Evolutionary conservation across 2,113 vertebrate genomes (phyloP), one percentile per base, ranked within the genome.

Genomic region (Epinephelus fuscoguttatus): DNA sequence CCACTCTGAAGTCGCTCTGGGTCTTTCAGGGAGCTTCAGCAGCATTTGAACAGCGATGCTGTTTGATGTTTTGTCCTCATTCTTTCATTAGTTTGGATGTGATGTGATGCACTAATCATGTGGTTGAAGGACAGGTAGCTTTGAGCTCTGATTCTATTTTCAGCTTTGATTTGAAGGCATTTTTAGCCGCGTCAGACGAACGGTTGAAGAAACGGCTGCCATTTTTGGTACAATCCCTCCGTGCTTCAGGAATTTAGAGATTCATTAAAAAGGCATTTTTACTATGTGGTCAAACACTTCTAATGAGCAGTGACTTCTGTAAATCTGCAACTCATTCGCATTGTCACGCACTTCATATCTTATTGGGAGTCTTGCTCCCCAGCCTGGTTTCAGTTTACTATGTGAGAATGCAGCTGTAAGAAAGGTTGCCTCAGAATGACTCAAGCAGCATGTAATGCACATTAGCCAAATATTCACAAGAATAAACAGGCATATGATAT

Each of bases 1-100:
- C 71, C 14, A 23, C 37, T 82, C 80, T 75, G 50, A 90, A 80
- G 59, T 67, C 52, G 3, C 71, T 83, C 37, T 74, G n/a, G 1
- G 33, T 78, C 72, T 78, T 76, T 84, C 67, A 17, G 7, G 56
- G 57, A 77, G 50, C 71, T 66, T 73, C 45, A 23, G 47, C 37
- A 59, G 59, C 64, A 61, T 87, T 72, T 84, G 60, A 73, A 68
- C 75, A 66, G 18, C 7, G 62, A 79, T 55, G 25, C 78, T 11
- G 55, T 84, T 84, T 88, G 82, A 90, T 87, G 84, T 86, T 81
- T 81, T 88, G 85, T 86, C 88, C 85, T 78, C 85, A 86, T 90
- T 91, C 92, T 81, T 90, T 90, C 76, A 84, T 89, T 85, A 75
- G 70, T 56, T 37, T 27, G 57, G 55, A 69, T 75, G 62, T n/a